Evolutionary conservation across 1,140 invertebrate genomes (phyloP).

Genomic region (Meloidogyne hapla): DNA sequence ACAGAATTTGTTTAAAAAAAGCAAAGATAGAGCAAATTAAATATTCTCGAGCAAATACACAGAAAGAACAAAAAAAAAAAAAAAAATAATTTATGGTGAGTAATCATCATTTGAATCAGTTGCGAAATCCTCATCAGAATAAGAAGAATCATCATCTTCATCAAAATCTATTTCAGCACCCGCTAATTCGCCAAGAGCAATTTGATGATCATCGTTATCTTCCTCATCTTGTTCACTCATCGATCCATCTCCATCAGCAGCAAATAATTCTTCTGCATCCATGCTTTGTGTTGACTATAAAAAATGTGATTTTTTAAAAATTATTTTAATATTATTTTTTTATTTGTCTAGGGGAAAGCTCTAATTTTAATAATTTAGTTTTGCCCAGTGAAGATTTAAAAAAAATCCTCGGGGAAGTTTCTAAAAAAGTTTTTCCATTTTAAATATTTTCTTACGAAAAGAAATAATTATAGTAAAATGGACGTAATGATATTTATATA

Average conservation of each 20-base stretch:
- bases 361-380: no score
- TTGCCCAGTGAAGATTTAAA: no score
- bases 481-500: neutral
- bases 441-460: no score
- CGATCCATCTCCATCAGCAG: neutral
- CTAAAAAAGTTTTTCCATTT: no score
- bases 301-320: neutral
- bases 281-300: neutral
- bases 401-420: no score
- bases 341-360: no score
- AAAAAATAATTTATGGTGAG: conserved; percentile 10
- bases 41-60: conserved; percentile 2
- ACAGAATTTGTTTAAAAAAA: neutral
- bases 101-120: conserved; percentile 17
- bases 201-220: neutral
- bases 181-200: neutral
- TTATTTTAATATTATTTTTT: no score
- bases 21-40: neutral
- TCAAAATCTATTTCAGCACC: neutral
- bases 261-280: conserved; percentile 17
- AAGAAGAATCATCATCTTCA: conserved; percentile 18
- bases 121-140: conserved; percentile 11
- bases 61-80: neutral
- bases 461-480: no score
- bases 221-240: conserved; percentile 2